These are phyloP conservation scores for Theodoxus fluviatilis DNA, from an alignment of 2,888 invertebrate species.

Conservation along the genomic window DNA sequence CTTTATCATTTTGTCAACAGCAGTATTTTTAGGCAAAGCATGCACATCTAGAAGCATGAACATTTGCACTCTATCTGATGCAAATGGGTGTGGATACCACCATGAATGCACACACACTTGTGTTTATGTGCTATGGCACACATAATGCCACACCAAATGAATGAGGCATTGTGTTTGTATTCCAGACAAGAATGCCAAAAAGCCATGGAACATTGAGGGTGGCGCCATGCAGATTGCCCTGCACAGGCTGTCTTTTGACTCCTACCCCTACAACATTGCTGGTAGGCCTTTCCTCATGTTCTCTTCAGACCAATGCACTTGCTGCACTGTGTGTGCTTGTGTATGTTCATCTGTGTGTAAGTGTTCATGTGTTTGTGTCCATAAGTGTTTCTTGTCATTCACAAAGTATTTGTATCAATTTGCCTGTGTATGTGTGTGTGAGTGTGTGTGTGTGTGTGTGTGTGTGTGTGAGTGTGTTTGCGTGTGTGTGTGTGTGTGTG, in stretches of 20 bases:
- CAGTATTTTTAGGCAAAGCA: not conserved
- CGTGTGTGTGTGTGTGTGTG: constrained; percentile 2
- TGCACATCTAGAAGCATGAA: too few species aligned
- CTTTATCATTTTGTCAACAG: not conserved
- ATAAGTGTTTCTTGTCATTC: too few species aligned
- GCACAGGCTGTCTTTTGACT: constrained; percentile 79
- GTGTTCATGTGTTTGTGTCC: constrained; percentile 17
- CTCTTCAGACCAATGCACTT: not conserved
- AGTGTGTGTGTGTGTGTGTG: not conserved
- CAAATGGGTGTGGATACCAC: too few species aligned
- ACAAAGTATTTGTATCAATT: not conserved
- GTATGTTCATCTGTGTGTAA: constrained; percentile 21
- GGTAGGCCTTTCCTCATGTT: constrained; percentile 51
- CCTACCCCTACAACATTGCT: constrained; percentile 95
- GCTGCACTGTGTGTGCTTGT: constrained; percentile 1
- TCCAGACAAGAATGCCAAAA: too few species aligned
- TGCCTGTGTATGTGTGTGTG: not conserved
- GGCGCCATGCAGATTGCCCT: constrained; percentile 93
- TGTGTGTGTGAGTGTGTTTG: not conserved
- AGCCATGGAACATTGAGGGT: constrained; percentile 73
- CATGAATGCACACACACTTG: too few species aligned
- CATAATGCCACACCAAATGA: too few species aligned
- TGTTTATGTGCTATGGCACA: too few species aligned
- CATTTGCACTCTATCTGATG: too few species aligned
- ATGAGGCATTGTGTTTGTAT: too few species aligned